These are phyloP conservation scores for Fabriciana adippe DNA, from an alignment of 2,888 invertebrate species.

Conservation along the genomic window DNA sequence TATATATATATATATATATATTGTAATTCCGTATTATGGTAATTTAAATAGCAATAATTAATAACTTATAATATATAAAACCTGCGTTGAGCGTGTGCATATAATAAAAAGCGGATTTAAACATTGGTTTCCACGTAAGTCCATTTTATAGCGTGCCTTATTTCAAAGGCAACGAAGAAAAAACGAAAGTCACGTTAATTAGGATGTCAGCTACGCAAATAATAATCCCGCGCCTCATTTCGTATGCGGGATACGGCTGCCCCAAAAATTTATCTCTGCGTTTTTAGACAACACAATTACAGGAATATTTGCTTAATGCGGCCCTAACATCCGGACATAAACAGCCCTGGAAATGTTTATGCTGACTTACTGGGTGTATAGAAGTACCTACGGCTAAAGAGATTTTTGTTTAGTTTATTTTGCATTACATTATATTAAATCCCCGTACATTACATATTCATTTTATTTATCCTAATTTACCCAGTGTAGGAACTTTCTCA, in stretches of 20 bases:
- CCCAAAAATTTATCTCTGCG: conserved; percentile 68
- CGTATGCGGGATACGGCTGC: conserved; percentile 65
- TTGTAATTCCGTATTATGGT: too few species aligned
- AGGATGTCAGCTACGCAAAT: conserved; percentile 76
- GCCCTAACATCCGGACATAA: conserved; percentile 51
- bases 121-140: conserved; percentile 3
- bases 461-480: too few species aligned
- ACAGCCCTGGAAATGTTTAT: conserved; percentile 55
- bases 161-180: conserved; percentile 56
- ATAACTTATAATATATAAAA: too few species aligned
- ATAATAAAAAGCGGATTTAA: not conserved
- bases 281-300: conserved; percentile 75
- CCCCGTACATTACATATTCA: too few species aligned
- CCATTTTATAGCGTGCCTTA: conserved; percentile 15
- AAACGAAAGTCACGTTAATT: conserved; percentile 71
- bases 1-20: too few species aligned
- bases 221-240: conserved; percentile 75
- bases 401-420: not conserved
- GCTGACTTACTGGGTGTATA: conserved; percentile 12
- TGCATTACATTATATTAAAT: not conserved
- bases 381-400: not conserved
- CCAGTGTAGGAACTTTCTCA: too few species aligned
- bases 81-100: not conserved
- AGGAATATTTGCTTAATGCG: conserved; percentile 72
- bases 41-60: too few species aligned